Base-by-base conservation (phyloP, 2,113 vertebrate species). In the Gymnogyps californianus region DNA sequence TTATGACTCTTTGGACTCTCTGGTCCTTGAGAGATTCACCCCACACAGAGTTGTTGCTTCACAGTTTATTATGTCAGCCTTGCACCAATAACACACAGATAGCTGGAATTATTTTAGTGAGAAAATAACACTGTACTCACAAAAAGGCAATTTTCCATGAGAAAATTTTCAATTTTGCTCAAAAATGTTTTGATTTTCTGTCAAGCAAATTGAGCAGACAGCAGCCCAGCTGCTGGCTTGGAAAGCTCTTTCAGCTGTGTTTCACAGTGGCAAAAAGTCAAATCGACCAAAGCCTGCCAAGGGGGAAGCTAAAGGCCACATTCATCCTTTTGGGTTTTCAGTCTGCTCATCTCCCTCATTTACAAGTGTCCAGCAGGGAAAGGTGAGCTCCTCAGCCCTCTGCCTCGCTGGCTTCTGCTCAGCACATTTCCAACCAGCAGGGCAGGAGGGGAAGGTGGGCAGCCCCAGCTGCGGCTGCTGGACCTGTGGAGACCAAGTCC, bases 91-190 rank as follows among this genome's bases (percentile, higher is more conserved):
- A 70, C 25, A 51, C 15, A 71, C 26, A 75, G 38, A 52, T 1
- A 22, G 25, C 3, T 76, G 24, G 31, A 76, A 85, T 76, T 85
- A 54, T 61, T 87, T 87, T 54, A 54, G 40, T 62, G 34, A 29
- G 44, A 65, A 87, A 94, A 87, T 31, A 69, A 57, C 2, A 7
- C 28, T 4, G 1, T n/a, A 13, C 7, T 80, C 67, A 76, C n/a
- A 61, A 92, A 85, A 47, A 22, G 22, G 38, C 25, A 52, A 72
- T 89, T 91, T 83, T 91, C 32, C 65, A 67, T 25, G 40, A 91
- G 69, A 87, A 96, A 91, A 87, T 76, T 87, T 94, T 87, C 76
- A 78, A n/a, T 90, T 89, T 94, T 83, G 49, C 64, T 93, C 34
- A 94, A 72, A 96, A 96, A 67, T 49, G 3, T 76, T 93, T 79